A percentile compares a stretch with the other conserved stretches of the same genome.
Evolutionary conservation across 2,888 invertebrate species (phyloP).

Genomic region (Willowsia nigromaculata): DNA sequence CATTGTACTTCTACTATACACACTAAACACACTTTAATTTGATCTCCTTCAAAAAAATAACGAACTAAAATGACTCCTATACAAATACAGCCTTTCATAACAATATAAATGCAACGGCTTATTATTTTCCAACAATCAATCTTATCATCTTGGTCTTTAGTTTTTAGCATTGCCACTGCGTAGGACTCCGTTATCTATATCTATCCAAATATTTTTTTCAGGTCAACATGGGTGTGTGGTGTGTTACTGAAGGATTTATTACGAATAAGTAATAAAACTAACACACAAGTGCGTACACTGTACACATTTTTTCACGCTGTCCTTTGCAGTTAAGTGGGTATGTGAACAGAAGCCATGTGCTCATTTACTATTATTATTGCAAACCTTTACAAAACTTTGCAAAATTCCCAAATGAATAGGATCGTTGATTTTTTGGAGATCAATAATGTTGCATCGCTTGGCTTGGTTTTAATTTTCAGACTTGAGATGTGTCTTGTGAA

Average conservation of each 20-base stretch:
- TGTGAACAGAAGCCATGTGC: neutral
- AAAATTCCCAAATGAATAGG: neutral
- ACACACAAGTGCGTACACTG: neutral
- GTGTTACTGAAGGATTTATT: neutral
- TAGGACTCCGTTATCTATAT: neutral
- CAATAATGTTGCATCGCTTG: neutral
- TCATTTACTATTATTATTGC: neutral
- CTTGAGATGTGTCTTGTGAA: too few relatives aligned
- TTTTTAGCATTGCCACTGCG: neutral
- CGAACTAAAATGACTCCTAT: neutral
- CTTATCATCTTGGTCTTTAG: neutral
- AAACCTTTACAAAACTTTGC: neutral
- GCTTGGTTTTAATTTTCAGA: conserved; percentile 7
- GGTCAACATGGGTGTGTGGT: conserved; percentile 23
- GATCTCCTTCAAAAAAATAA: conserved; percentile 12
- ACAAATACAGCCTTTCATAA: neutral
- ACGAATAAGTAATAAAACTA: neutral
- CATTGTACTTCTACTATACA: neutral
- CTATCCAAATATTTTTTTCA: neutral
- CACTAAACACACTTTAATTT: neutral
- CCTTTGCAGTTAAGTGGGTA: too few relatives aligned
- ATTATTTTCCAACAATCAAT: conserved; percentile 12
- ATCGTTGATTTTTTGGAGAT: neutral
- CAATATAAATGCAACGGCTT: neutral
- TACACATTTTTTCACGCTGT: neutral